Conservation (phyloP, 2,113 vertebrate genomes). For the Cynopterus brachyotis region DNA sequence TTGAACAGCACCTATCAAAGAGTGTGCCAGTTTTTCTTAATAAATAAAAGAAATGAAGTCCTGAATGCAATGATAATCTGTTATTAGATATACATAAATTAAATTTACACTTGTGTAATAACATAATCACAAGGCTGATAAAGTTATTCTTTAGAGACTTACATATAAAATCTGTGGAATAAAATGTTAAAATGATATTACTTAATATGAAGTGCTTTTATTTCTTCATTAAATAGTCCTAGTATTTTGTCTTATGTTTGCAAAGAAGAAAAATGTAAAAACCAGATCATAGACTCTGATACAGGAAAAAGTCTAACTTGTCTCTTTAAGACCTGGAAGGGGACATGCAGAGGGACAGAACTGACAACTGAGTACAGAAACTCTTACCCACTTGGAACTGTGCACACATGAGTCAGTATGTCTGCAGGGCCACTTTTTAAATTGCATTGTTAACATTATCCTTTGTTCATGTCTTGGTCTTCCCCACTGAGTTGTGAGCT, state of each 20-base stretch:
- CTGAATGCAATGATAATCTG: neutral
- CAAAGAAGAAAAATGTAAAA: neutral
- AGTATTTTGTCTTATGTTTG: neutral
- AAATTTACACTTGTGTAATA: neutral
- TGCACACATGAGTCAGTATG: accelerated
- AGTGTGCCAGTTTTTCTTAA: neutral
- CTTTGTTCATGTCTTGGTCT: neutral
- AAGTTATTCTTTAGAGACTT: slow-evolving; percentile 38
- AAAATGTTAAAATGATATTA: slow-evolving; percentile 22
- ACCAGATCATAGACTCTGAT: neutral
- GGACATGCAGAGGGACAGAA: neutral
- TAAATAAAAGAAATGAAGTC: neutral
- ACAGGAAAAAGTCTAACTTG: neutral
- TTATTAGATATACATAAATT: neutral
- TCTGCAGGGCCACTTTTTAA: neutral
- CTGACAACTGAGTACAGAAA: neutral
- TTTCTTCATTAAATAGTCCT: slow-evolving; percentile 23
- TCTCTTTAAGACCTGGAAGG: neutral
- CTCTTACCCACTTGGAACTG: neutral
- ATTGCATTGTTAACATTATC: too few relatives aligned
- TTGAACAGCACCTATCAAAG: neutral
- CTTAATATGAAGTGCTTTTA: slow-evolving; percentile 7
- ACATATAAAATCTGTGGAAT: neutral
- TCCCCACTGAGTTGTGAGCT: neutral
- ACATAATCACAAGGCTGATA: neutral